Conservation (phyloP, 2,797 vertebrate species). For the Rhinella marina region DNA sequence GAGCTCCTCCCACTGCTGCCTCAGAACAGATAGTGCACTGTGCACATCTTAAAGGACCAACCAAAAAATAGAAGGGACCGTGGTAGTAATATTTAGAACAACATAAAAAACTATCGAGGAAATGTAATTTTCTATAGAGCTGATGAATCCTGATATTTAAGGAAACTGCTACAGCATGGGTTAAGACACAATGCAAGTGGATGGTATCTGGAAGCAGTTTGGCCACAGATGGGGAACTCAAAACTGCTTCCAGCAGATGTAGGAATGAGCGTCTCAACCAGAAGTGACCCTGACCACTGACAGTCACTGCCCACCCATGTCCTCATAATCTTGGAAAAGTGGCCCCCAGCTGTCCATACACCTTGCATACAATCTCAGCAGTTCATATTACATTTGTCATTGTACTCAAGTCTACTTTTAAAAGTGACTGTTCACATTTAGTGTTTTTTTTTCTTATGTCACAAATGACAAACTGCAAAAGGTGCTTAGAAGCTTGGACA, state of each 20-base stretch:
- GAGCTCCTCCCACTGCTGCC: not conserved
- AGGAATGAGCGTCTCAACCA: too few species aligned
- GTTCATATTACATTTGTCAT: not conserved
- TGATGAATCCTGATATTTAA: too few species aligned
- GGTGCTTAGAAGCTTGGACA: too few species aligned
- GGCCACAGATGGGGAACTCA: not conserved
- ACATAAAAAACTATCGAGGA: too few species aligned
- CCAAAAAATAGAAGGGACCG: not conserved
- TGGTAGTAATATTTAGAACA: too few species aligned
- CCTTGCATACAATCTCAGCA: not conserved
- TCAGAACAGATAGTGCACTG: not conserved
- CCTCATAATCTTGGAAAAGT: not conserved
- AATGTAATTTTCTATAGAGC: too few species aligned
- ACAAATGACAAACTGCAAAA: not conserved
- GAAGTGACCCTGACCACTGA: not conserved
- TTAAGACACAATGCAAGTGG: not conserved
- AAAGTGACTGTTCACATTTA: not conserved
- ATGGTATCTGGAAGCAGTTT: not conserved
- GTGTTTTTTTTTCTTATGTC: not conserved
- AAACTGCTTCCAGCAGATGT: too few species aligned
- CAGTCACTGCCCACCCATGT: not conserved
- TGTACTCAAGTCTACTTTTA: not conserved
- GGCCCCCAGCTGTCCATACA: not conserved
- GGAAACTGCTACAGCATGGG: not conserved
- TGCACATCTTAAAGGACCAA: conserved; percentile 15